Evolutionary conservation across 2,888 invertebrate species (phyloP).

Genomic region (Iphiclides podalirius): DNA sequence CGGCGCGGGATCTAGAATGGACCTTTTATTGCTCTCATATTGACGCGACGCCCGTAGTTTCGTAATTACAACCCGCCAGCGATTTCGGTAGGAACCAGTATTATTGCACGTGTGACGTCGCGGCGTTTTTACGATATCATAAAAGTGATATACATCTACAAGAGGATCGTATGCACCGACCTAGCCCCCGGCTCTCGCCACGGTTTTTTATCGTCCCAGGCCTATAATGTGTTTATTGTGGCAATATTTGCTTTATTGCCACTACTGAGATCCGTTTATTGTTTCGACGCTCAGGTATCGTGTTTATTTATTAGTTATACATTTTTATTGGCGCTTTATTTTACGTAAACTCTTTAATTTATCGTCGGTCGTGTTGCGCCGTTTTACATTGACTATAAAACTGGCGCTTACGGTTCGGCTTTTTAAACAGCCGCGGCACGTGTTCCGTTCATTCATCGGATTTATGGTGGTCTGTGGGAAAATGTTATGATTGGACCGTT

Average conservation of each 20-base stretch:
- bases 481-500: slow-evolving; percentile 66
- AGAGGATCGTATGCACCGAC: slow-evolving; percentile 33
- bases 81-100: slow-evolving; percentile 70
- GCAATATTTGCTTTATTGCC: slow-evolving; percentile 78
- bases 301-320: slow-evolving; percentile 81
- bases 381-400: slow-evolving; percentile 80
- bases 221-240: slow-evolving; percentile 76
- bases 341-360: slow-evolving; percentile 79
- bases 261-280: slow-evolving; percentile 72
- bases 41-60: slow-evolving; percentile 67
- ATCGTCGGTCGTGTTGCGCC: slow-evolving; percentile 74
- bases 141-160: slow-evolving; percentile 71
- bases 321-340: slow-evolving; percentile 79
- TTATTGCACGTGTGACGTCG: slow-evolving; percentile 68
- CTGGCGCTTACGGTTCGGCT: slow-evolving; percentile 70
- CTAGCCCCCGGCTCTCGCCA: slow-evolving; percentile 35
- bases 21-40: slow-evolving; percentile 74
- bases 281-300: slow-evolving; percentile 77
- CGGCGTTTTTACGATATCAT: slow-evolving; percentile 73
- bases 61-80: slow-evolving; percentile 70
- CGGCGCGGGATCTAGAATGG: no score
- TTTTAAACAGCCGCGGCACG: slow-evolving; percentile 79
- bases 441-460: slow-evolving; percentile 79
- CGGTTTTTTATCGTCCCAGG: slow-evolving; percentile 67
- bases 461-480: slow-evolving; percentile 77